These are phyloP conservation scores for Xenentodon cancila DNA, from an alignment of 2,797 vertebrate species.

Conservation along the genomic window DNA sequence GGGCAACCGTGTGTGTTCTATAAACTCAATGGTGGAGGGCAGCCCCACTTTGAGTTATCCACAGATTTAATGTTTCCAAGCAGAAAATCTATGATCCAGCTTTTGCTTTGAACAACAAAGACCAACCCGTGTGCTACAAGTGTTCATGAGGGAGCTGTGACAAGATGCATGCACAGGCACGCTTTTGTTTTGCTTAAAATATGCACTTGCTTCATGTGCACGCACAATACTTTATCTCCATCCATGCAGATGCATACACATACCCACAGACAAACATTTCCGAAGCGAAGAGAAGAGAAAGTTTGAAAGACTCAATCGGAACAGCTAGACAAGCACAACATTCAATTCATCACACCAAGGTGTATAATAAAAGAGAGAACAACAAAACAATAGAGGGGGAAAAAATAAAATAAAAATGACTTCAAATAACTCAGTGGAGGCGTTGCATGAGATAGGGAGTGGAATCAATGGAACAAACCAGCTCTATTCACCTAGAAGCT, in stretches of 20 bases:
- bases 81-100: slow-evolving; percentile 58
- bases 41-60: slow-evolving; percentile 54
- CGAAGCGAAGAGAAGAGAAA: slow-evolving; percentile 23
- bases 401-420: slow-evolving; percentile 55
- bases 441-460: slow-evolving; percentile 35
- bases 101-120: slow-evolving; percentile 61
- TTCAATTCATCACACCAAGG: slow-evolving; percentile 18
- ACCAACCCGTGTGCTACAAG: slow-evolving; percentile 18
- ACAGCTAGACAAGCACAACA: slow-evolving; percentile 39
- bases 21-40: slow-evolving; percentile 40
- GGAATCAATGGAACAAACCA: slow-evolving; percentile 48
- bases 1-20: slow-evolving; percentile 38
- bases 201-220: neutral
- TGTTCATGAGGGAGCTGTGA: slow-evolving; percentile 25
- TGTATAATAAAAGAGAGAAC: slow-evolving; percentile 43
- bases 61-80: slow-evolving; percentile 47
- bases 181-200: slow-evolving; percentile 4
- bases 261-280: slow-evolving; percentile 8
- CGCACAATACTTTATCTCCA: slow-evolving; percentile 5
- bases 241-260: neutral
- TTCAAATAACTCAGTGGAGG: slow-evolving; percentile 55
- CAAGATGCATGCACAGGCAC: neutral
- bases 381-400: slow-evolving; percentile 46
- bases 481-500: slow-evolving; percentile 37
- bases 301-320: slow-evolving; percentile 34